Evolutionary conservation across 2,888 invertebrate species (phyloP).

Genomic region (Fragum fragum): DNA sequence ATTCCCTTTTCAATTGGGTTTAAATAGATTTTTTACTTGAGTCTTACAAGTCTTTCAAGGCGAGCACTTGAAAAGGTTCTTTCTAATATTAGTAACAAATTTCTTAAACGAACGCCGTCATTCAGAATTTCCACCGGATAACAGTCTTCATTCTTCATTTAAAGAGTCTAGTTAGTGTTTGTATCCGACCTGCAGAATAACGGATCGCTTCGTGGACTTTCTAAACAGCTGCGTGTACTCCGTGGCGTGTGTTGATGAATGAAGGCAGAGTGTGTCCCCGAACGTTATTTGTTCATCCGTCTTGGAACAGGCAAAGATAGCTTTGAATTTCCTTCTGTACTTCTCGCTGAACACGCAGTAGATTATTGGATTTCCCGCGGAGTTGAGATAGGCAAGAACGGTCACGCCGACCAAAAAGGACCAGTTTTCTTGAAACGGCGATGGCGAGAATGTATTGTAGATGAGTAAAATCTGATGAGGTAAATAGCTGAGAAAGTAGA

Average conservation of each 20-base stretch:
- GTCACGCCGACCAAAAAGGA: constrained; percentile 84
- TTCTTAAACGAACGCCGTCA: too few relatives aligned
- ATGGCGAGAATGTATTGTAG: constrained; percentile 84
- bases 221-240: constrained; percentile 60
- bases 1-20: too few relatives aligned
- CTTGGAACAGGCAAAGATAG: constrained; percentile 75
- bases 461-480: constrained; percentile 87
- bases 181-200: constrained; percentile 13
- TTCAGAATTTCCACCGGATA: too few relatives aligned
- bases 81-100: too few relatives aligned
- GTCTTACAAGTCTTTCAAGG: too few relatives aligned
- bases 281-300: constrained; percentile 7
- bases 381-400: constrained; percentile 86
- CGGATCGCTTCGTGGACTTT: constrained; percentile 43
- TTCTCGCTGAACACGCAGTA: constrained; percentile 87
- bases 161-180: too few relatives aligned
- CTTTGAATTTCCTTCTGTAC: constrained; percentile 83
- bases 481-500: constrained; percentile 88
- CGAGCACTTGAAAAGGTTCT: too few relatives aligned
- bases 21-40: too few relatives aligned
- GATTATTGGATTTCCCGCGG: constrained; percentile 86
- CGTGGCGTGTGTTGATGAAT: constrained; percentile 55
- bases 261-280: constrained; percentile 54
- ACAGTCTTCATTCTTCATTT: too few relatives aligned
- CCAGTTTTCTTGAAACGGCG: constrained; percentile 84